Evolutionary conservation across 2,113 vertebrate genomes (phyloP).

Genomic region (Thomomys bottae): DNA sequence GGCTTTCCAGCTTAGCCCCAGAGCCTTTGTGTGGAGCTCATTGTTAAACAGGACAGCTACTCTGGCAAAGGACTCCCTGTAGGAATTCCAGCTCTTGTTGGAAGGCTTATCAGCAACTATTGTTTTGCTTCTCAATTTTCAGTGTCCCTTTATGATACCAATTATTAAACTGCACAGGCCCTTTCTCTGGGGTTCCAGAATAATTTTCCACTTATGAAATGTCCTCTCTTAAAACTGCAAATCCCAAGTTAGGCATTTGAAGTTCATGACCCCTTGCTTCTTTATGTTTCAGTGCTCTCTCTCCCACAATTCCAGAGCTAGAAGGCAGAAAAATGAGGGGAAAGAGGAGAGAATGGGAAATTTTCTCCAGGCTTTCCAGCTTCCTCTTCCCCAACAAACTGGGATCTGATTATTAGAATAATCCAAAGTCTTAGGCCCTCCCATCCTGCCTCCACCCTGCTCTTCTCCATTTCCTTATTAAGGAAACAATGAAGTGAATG

Average conservation of each 20-base stretch:
- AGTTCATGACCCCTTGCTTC: slow-evolving; percentile 68
- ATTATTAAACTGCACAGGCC: slow-evolving; percentile 64
- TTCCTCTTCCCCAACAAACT: neutral
- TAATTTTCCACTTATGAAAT: slow-evolving; percentile 67
- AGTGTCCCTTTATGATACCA: slow-evolving; percentile 28
- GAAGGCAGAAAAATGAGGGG: neutral
- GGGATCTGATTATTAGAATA: slow-evolving; percentile 4
- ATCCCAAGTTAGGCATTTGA: slow-evolving; percentile 57
- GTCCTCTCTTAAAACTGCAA: slow-evolving; percentile 59
- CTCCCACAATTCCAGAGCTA: slow-evolving; percentile 34
- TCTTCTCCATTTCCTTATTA: slow-evolving; percentile 70
- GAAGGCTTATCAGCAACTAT: slow-evolving; percentile 74
- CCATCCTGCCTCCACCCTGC: neutral
- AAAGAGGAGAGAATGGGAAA: too few species aligned
- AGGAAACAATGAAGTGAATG: slow-evolving; percentile 74
- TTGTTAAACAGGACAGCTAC: slow-evolving; percentile 79
- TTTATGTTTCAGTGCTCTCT: slow-evolving; percentile 43
- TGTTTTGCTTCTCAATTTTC: slow-evolving; percentile 76
- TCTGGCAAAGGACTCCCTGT: slow-evolving; percentile 69
- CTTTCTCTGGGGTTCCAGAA: slow-evolving; percentile 41
- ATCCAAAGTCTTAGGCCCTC: neutral
- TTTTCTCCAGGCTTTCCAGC: neutral
- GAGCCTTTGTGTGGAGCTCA: slow-evolving; percentile 77
- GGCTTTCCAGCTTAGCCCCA: slow-evolving; percentile 62
- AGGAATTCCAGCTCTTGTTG: slow-evolving; percentile 69